phyloP scores from a whole-genome alignment of 2,113 vertebrate species.

The Abramis brama region DNA sequence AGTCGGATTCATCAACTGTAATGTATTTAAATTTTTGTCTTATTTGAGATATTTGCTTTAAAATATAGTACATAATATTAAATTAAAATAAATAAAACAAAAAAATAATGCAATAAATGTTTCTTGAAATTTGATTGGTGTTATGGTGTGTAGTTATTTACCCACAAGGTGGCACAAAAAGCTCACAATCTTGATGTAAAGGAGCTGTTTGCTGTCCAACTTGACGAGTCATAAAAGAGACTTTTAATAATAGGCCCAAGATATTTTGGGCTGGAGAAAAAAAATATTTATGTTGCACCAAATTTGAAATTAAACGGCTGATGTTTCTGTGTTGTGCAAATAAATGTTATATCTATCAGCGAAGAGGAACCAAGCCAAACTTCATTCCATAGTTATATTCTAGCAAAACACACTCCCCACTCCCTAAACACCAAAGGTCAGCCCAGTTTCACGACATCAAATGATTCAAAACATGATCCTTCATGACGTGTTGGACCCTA shows the following conservation, averaged over 20 bases:
- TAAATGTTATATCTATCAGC: too few relatives aligned
- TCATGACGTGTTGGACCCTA: background rate
- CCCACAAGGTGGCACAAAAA: background rate
- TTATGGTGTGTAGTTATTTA: background rate
- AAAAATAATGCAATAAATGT: too few relatives aligned
- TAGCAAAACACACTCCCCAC: conserved; percentile 59
- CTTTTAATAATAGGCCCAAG: too few relatives aligned
- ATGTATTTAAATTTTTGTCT: background rate
- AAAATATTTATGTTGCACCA: too few relatives aligned
- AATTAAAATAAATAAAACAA: background rate
- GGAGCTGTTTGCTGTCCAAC: background rate
- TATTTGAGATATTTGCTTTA: background rate
- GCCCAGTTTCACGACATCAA: background rate
- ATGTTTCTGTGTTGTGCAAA: too few relatives aligned
- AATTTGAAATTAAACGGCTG: too few relatives aligned
- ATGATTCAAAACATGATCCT: background rate
- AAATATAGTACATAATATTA: background rate
- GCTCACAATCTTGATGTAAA: background rate
- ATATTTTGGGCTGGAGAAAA: too few relatives aligned
- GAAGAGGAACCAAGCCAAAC: conserved; percentile 49
- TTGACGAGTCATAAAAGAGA: too few relatives aligned
- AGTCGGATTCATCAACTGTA: too few relatives aligned
- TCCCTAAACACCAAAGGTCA: background rate
- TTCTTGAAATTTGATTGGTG: background rate
- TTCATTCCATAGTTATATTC: conserved; percentile 68